Evolutionary conservation across 2,113 vertebrate species (phyloP).

Genomic region (Crocuta crocuta): DNA sequence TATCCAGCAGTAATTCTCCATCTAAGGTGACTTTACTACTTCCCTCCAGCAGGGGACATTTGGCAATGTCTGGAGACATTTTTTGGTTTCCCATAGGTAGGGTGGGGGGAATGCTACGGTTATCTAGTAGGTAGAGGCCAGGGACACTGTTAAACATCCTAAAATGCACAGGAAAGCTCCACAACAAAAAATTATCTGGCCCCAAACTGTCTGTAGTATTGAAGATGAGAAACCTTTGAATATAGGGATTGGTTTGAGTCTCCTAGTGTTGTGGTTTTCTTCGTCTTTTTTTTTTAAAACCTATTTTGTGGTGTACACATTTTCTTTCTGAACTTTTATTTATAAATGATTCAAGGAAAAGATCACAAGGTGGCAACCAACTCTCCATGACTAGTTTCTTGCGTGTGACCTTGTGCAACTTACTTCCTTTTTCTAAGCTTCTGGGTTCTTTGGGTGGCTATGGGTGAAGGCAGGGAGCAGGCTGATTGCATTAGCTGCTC

Average conservation of each 20-base stretch:
- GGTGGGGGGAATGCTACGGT: not conserved
- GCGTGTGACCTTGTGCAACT: not conserved
- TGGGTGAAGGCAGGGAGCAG: not conserved
- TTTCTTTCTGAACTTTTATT: constrained; percentile 38
- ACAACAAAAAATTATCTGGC: not conserved
- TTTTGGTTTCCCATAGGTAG: not conserved
- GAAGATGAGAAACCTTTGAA: not conserved
- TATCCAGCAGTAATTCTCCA: not conserved
- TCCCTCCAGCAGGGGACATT: not conserved
- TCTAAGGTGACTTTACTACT: not conserved
- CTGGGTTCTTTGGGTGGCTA: not conserved
- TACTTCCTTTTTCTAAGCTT: not conserved
- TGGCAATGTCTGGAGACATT: not conserved
- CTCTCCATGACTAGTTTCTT: not conserved
- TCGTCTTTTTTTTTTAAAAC: not conserved
- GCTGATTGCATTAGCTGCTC: not conserved
- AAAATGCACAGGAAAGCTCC: not conserved
- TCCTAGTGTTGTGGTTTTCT: not conserved
- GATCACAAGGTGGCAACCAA: not conserved
- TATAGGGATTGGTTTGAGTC: not conserved
- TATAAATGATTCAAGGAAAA: not conserved
- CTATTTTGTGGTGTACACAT: not conserved
- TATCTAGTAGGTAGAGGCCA: not conserved
- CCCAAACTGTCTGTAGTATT: not conserved
- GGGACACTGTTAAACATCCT: not conserved